Evolutionary conservation across 2,797 vertebrate species (phyloP).

Genomic region (Cephalopachus bancanus): DNA sequence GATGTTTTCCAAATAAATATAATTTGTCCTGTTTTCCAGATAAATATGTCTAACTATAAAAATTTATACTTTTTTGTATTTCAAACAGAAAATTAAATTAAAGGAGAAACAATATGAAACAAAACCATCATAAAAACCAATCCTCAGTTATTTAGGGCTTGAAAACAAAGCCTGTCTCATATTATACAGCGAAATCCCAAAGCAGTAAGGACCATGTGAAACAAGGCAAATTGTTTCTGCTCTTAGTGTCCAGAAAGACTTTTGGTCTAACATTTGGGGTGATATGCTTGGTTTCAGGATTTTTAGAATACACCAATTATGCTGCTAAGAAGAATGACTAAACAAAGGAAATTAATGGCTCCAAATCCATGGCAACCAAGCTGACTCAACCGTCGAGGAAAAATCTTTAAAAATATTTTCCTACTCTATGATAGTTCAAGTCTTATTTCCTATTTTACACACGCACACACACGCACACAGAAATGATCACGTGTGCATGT

Average conservation of each 20-base stretch:
- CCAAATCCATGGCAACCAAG: background rate
- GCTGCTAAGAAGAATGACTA: conserved; percentile 41
- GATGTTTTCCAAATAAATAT: conserved; percentile 17
- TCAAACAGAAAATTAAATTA: conserved; percentile 12
- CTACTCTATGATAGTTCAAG: background rate
- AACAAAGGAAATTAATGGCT: background rate
- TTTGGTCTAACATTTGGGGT: background rate
- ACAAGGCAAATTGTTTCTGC: background rate
- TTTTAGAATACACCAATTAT: conserved; percentile 43
- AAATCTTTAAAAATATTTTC: conserved; percentile 35
- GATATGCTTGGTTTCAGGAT: background rate
- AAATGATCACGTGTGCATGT: background rate
- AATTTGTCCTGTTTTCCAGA: background rate
- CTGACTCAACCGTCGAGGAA: background rate
- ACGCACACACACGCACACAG: background rate
- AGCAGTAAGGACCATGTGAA: background rate
- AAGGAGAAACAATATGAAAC: conserved; percentile 21
- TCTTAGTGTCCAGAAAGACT: background rate
- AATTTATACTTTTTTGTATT: background rate
- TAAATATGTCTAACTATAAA: background rate
- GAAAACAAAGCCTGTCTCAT: background rate
- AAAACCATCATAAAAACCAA: background rate
- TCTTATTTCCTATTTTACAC: background rate
- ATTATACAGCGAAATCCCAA: background rate
- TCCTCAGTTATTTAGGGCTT: background rate